Evolutionary conservation across 2,113 vertebrate genomes (phyloP).

Genomic region (Cynopterus brachyotis): DNA sequence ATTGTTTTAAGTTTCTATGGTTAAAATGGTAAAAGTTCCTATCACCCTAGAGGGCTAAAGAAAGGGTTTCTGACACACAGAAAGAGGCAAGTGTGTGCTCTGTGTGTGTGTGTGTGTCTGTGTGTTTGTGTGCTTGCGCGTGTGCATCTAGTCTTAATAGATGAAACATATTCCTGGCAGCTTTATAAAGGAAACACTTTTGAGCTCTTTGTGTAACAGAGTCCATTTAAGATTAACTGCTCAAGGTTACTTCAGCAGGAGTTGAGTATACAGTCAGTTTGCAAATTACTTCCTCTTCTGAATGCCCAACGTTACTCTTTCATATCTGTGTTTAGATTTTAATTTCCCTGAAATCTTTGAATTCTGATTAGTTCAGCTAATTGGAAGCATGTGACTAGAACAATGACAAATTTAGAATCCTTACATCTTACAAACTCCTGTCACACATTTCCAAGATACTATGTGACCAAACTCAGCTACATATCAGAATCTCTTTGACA

Average conservation of each 20-base stretch:
- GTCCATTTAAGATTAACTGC: neutral
- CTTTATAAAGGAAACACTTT: constrained; percentile 20
- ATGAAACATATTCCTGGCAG: neutral
- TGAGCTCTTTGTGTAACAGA: constrained; percentile 11
- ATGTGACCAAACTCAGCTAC: neutral
- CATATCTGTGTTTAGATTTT: neutral
- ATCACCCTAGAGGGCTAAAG: neutral
- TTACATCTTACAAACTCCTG: neutral
- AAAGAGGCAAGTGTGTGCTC: neutral
- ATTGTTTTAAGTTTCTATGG: neutral
- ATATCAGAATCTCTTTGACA: neutral
- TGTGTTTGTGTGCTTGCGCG: neutral
- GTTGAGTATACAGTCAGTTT: neutral
- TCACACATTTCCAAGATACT: neutral
- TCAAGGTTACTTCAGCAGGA: neutral
- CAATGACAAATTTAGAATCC: neutral
- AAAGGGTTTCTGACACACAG: neutral
- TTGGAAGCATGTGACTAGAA: neutral
- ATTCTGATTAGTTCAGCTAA: neutral
- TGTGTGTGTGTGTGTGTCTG: neutral
- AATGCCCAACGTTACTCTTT: neutral
- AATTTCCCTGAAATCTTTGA: neutral
- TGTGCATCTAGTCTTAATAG: no score
- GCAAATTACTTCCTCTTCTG: neutral
- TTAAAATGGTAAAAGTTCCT: neutral